These are phyloP conservation scores for Corbicula japonica DNA, from an alignment of 2,888 invertebrate species.

Conservation along the genomic window DNA sequence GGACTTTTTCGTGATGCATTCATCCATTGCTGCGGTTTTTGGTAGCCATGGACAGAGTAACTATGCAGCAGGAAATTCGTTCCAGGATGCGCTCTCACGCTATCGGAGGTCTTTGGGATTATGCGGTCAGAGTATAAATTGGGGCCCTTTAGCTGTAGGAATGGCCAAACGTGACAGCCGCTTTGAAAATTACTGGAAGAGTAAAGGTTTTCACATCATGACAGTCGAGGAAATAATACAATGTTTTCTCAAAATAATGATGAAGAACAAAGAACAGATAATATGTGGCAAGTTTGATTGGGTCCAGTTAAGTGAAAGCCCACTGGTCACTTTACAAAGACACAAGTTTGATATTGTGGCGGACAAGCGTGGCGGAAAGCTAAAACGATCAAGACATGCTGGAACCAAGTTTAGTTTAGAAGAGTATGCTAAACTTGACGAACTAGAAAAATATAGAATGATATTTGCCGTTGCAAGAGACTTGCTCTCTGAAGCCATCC, in stretches of 20 bases:
- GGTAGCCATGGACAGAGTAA: constrained; percentile 74
- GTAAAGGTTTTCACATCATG: constrained; percentile 40
- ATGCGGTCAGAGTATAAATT: constrained; percentile 72
- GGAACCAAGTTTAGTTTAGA: background rate
- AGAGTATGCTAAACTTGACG: constrained; percentile 25
- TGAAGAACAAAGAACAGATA: constrained; percentile 19
- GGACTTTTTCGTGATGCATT: constrained; percentile 77
- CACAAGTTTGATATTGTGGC: constrained; percentile 12
- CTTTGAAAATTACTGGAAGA: constrained; percentile 24
- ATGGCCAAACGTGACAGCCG: constrained; percentile 49
- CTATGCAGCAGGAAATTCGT: constrained; percentile 73
- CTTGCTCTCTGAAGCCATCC: constrained; percentile 47
- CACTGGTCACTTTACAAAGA: background rate
- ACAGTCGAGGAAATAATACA: constrained; percentile 33
- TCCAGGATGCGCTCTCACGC: constrained; percentile 69
- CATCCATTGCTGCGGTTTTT: constrained; percentile 69
- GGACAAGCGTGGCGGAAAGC: background rate
- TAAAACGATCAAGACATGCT: background rate
- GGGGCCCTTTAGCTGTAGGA: constrained; percentile 73
- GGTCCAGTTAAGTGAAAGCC: background rate
- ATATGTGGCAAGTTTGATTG: constrained; percentile 39
- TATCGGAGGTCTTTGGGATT: constrained; percentile 61
- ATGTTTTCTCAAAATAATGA: constrained; percentile 42
- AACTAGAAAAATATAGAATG: constrained; percentile 19
- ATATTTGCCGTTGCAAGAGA: constrained; percentile 5